A percentile compares a stretch with the other conserved stretches of the same genome.
Evolutionary conservation across 2,888 invertebrate species (phyloP).

Genomic region (Tinea pellionella): DNA sequence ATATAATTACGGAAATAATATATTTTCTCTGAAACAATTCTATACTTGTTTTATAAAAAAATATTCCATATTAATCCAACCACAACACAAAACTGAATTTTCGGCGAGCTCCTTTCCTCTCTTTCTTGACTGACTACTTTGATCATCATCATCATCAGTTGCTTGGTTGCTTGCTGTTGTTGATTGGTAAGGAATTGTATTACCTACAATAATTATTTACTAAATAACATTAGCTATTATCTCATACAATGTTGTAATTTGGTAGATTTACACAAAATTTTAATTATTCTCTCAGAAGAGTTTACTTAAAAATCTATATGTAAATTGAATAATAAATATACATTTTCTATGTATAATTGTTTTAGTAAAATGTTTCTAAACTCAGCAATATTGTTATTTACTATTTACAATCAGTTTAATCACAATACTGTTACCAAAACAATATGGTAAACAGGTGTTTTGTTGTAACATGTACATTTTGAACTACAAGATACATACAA

Average conservation of each 20-base stretch:
- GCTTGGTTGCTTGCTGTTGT: too few relatives aligned
- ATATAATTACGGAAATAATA: too few relatives aligned
- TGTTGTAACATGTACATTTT: not conserved
- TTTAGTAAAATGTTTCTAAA: too few relatives aligned
- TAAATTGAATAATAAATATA: too few relatives aligned
- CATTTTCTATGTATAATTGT: too few relatives aligned
- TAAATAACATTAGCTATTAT: too few relatives aligned
- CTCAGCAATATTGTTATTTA: not conserved
- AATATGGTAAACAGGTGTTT: not conserved
- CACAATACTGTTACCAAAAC: not conserved
- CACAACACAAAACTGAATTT: not conserved
- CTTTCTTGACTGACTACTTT: not conserved
- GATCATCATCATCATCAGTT: slow-evolving; percentile 8
- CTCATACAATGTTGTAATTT: too few relatives aligned
- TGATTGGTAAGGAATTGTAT: not conserved
- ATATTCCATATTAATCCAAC: not conserved
- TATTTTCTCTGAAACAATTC: too few relatives aligned
- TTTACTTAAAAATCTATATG: too few relatives aligned
- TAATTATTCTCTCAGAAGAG: too few relatives aligned
- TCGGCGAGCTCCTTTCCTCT: not conserved
- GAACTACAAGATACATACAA: not conserved
- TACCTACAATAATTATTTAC: too few relatives aligned
- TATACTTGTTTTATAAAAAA: not conserved
- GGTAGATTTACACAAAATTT: too few relatives aligned
- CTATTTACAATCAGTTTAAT: not conserved